Conservation (phyloP, 2,888 invertebrate genomes). For the Dasysyrphus tricinctus region DNA sequence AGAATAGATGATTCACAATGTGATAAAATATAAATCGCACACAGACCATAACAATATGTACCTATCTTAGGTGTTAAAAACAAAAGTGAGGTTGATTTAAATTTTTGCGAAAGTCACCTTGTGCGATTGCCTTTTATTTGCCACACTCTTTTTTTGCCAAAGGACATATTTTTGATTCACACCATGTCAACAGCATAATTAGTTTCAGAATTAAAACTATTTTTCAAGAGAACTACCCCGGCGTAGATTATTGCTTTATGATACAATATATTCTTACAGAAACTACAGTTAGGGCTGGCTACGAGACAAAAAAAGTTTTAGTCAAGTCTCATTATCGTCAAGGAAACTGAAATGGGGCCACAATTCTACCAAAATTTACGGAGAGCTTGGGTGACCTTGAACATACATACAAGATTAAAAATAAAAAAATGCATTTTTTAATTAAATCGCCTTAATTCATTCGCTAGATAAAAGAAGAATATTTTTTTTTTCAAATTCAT, state of each 20-base stretch:
- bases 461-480: no score
- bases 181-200: slow-evolving; percentile 5
- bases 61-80: not conserved
- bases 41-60: not conserved
- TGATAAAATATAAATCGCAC: slow-evolving; percentile 46
- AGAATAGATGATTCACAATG: slow-evolving; percentile 54
- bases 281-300: not conserved
- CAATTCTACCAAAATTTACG: no score
- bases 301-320: no score
- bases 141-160: slow-evolving; percentile 2
- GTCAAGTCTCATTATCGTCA: no score
- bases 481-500: no score
- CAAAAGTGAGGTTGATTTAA: not conserved
- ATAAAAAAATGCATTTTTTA: no score
- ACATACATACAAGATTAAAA: no score
- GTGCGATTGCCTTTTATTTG: not conserved
- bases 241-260: not conserved
- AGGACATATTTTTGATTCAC: slow-evolving; percentile 15
- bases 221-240: not conserved
- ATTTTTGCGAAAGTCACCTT: slow-evolving; percentile 8
- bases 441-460: no score
- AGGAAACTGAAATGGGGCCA: no score
- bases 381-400: no score
- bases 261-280: not conserved
- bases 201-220: slow-evolving; percentile 3